phyloP scores from a whole-genome alignment of 2,797 vertebrate species.

The Micrastur ruficollis region DNA sequence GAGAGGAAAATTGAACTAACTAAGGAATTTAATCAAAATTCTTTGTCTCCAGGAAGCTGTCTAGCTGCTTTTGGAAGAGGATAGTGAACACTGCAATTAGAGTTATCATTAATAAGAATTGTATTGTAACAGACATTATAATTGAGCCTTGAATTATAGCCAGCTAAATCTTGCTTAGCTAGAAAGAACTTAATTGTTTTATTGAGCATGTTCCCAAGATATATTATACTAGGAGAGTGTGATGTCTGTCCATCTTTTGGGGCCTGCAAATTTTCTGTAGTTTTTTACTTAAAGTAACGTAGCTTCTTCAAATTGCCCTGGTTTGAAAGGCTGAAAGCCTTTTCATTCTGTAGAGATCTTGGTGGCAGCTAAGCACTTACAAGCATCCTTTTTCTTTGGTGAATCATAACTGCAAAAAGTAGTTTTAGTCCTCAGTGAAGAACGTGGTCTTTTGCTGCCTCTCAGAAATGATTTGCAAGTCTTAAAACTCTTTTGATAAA shows the following conservation, averaged over 20 bases:
- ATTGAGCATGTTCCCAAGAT: neutral
- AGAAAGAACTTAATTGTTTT: neutral
- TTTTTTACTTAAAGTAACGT: neutral
- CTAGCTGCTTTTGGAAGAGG: neutral
- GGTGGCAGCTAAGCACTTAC: neutral
- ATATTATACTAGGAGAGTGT: neutral
- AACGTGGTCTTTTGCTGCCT: neutral
- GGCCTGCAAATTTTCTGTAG: neutral
- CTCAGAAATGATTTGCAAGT: neutral
- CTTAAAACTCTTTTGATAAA: neutral
- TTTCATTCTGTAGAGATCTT: neutral
- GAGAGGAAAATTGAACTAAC: neutral
- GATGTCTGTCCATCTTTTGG: neutral
- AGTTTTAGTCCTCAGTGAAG: neutral
- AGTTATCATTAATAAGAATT: constrained; percentile 20
- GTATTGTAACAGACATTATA: neutral
- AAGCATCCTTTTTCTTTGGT: neutral
- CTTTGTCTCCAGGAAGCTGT: neutral
- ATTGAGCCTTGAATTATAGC: neutral
- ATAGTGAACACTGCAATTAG: neutral
- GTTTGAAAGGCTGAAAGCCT: neutral
- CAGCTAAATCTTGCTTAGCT: constrained; percentile 10
- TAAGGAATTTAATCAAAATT: neutral
- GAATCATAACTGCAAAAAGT: neutral
- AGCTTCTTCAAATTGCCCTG: neutral